Percentiles rank a stretch among this genome's conserved stretches.
phyloP scores from a whole-genome alignment of 2,888 invertebrate species.

The Watsonalla cultraria region DNA sequence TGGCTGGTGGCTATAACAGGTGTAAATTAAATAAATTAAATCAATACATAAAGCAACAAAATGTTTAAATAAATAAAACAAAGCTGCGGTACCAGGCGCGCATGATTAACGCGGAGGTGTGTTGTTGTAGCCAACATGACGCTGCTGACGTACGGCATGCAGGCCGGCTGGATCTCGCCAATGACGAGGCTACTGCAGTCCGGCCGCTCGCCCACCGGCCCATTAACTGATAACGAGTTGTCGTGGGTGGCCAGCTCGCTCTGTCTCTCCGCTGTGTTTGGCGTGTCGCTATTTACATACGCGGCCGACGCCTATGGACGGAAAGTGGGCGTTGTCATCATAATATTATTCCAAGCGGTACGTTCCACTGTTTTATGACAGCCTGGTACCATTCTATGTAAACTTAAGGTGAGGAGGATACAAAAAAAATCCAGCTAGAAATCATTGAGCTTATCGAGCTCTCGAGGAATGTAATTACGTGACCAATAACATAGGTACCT shows the following conservation, averaged over 20 bases:
- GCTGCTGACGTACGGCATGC: constrained; percentile 57
- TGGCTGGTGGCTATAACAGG: constrained; percentile 31
- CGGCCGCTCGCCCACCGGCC: constrained; percentile 44
- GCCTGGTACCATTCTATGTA: constrained; percentile 4
- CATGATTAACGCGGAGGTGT: constrained; percentile 23
- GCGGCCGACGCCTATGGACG: constrained; percentile 60
- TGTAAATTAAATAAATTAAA: constrained; percentile 7
- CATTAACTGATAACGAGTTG: constrained; percentile 51
- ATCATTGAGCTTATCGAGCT: too few relatives aligned
- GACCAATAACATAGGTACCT: too few relatives aligned
- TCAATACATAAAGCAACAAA: constrained; percentile 12
- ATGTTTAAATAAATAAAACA: constrained; percentile 35
- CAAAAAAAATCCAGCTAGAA: background rate
- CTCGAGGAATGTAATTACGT: too few relatives aligned
- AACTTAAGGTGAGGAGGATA: background rate
- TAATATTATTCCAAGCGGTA: constrained; percentile 65
- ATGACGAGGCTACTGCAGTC: constrained; percentile 55
- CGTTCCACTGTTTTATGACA: constrained; percentile 26
- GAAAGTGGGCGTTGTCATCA: constrained; percentile 55
- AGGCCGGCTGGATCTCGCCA: constrained; percentile 67
- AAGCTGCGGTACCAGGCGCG: constrained; percentile 28
- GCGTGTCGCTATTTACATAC: constrained; percentile 58
- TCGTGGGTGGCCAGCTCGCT: constrained; percentile 65
- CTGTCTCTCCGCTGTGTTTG: constrained; percentile 45
- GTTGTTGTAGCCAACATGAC: constrained; percentile 56